Conservation (phyloP, 2,113 vertebrate genomes). For the Chloroceryle aenea region DNA sequence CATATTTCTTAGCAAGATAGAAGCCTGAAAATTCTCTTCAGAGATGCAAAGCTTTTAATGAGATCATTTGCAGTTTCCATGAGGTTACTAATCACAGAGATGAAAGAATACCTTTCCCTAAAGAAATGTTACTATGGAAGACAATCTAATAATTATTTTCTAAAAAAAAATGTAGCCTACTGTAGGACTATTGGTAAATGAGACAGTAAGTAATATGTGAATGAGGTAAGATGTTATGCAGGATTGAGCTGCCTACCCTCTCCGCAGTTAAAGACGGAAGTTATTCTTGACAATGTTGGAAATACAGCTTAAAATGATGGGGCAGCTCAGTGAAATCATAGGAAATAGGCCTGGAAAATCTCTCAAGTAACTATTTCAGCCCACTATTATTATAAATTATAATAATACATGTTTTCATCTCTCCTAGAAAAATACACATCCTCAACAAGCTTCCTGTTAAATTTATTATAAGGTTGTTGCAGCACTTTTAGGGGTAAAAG, state of each 20-base stretch:
- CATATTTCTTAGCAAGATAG: neutral
- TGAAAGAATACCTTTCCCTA: neutral
- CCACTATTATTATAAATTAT: neutral
- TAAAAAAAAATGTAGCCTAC: neutral
- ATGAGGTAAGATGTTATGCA: neutral
- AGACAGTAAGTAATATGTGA: neutral
- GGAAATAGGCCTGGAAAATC: neutral
- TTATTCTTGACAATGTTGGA: neutral
- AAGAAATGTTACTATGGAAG: neutral
- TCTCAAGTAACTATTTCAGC: neutral
- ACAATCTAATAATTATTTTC: neutral
- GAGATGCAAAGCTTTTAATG: neutral
- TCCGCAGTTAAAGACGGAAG: neutral
- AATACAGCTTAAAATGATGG: neutral
- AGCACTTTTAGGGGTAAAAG: neutral
- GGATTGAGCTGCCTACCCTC: neutral
- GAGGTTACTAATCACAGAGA: slow-evolving; percentile 1
- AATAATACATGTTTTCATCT: neutral
- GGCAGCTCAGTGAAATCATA: neutral
- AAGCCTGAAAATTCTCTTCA: neutral
- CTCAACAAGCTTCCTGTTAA: neutral
- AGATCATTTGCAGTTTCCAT: neutral
- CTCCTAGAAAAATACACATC: neutral
- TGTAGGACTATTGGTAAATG: neutral
- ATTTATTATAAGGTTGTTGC: neutral